Percentiles rank a stretch among this genome's conserved stretches.
These are phyloP conservation scores for Paraescarpia echinospica DNA, from an alignment of 1,140 invertebrate genomes.

Conservation along the genomic window DNA sequence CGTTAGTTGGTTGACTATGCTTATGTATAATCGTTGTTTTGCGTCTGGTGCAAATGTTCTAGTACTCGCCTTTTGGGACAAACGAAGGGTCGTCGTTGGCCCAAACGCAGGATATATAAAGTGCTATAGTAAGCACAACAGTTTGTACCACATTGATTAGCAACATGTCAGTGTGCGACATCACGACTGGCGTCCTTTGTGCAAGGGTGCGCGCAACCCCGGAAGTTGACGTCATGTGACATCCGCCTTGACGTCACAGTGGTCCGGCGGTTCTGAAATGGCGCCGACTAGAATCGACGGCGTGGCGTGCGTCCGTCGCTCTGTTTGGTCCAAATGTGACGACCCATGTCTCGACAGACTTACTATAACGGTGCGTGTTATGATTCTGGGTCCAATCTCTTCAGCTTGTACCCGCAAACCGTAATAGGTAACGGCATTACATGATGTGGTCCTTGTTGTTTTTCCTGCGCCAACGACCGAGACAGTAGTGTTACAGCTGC, in stretches of 20 bases:
- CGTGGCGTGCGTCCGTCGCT: neutral
- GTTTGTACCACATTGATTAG: neutral
- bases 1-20: neutral
- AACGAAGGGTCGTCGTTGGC: neutral
- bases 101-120: neutral
- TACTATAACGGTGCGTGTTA: neutral
- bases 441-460: too few species aligned
- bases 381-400: neutral
- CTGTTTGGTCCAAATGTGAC: neutral
- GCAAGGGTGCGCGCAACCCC: slow-evolving; percentile 5
- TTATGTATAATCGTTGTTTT: neutral
- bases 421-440: neutral
- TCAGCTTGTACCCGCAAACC: neutral
- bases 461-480: too few species aligned
- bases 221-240: slow-evolving; percentile 26
- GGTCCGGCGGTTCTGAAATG: slow-evolving; percentile 18
- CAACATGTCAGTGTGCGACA: neutral
- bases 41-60: neutral
- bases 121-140: neutral
- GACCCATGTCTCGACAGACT: neutral
- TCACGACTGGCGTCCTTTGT: neutral
- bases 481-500: too few species aligned
- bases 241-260: slow-evolving; percentile 14
- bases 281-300: slow-evolving; percentile 22
- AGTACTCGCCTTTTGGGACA: neutral